phyloP scores from a whole-genome alignment of 2,888 invertebrate species.

The Hyposoter didymator region DNA sequence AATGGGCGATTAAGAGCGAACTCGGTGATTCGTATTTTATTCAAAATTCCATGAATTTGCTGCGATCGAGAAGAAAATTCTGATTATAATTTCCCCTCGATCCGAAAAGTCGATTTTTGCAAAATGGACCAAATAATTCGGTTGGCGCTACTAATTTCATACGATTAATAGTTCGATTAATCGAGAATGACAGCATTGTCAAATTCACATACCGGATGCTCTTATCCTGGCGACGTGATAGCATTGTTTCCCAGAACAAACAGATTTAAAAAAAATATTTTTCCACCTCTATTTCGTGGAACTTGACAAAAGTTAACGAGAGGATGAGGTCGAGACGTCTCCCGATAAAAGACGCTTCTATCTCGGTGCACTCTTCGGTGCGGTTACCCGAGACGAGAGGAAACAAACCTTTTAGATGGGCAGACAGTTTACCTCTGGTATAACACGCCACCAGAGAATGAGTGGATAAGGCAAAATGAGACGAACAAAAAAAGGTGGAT shows the following conservation, averaged over 20 bases:
- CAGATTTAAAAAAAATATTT: not conserved
- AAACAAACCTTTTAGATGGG: conserved; percentile 61
- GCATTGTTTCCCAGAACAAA: conserved; percentile 2
- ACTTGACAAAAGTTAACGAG: conserved; percentile 18
- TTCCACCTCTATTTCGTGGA: not conserved
- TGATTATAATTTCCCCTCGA: not conserved
- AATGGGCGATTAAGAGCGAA: not conserved
- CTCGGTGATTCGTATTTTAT: not conserved
- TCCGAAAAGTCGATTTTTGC: not conserved
- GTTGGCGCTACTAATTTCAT: not conserved
- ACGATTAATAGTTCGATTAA: not conserved
- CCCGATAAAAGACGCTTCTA: conserved; percentile 45
- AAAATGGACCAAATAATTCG: not conserved
- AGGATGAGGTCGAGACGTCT: conserved; percentile 45
- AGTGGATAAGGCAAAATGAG: conserved; percentile 17
- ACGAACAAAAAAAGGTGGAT: conserved; percentile 24
- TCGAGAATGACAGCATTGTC: not conserved
- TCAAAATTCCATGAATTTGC: not conserved
- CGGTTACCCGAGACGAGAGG: conserved; percentile 59
- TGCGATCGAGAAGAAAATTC: not conserved
- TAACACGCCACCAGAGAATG: conserved; percentile 33
- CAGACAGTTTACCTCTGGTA: conserved; percentile 52
- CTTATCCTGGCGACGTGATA: not conserved
- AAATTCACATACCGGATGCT: not conserved
- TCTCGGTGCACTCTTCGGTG: conserved; percentile 40